These are phyloP conservation scores for Alsophila aescularia DNA, from an alignment of 2,888 invertebrate species.

Conservation along the genomic window DNA sequence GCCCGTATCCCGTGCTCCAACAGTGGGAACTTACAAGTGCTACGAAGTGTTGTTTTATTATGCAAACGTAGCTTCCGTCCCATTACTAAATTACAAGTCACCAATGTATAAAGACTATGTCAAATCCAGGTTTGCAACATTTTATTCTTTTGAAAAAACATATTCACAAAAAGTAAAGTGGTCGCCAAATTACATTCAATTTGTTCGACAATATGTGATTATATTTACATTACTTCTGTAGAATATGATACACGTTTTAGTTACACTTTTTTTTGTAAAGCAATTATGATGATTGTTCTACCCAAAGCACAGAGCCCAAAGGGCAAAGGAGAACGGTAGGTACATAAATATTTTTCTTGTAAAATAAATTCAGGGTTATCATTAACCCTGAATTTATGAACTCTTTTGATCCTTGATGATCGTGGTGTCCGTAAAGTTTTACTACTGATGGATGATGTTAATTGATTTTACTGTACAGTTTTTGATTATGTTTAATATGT, in stretches of 20 bases:
- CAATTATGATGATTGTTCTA: too few species aligned
- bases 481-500: too few species aligned
- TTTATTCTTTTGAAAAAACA: neutral
- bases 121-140: too few species aligned
- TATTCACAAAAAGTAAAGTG: neutral
- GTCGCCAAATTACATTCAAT: conserved; percentile 8
- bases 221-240: neutral
- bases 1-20: too few species aligned
- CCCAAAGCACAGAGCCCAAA: too few species aligned
- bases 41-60: too few species aligned
- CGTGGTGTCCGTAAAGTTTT: conserved; percentile 18
- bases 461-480: too few species aligned
- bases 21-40: too few species aligned
- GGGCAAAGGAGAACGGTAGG: conserved; percentile 25
- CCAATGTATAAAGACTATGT: too few species aligned
- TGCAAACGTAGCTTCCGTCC: too few species aligned
- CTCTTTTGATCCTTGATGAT: conserved; percentile 7
- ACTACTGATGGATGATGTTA: neutral
- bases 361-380: conserved; percentile 36
- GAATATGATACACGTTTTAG: neutral
- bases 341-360: conserved; percentile 24
- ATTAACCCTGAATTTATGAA: conserved; percentile 13
- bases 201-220: conserved; percentile 6
- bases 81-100: too few species aligned
- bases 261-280: neutral